These are phyloP conservation scores for Drepana arcuata DNA, from an alignment of 1,140 invertebrate genomes.

Conservation along the genomic window DNA sequence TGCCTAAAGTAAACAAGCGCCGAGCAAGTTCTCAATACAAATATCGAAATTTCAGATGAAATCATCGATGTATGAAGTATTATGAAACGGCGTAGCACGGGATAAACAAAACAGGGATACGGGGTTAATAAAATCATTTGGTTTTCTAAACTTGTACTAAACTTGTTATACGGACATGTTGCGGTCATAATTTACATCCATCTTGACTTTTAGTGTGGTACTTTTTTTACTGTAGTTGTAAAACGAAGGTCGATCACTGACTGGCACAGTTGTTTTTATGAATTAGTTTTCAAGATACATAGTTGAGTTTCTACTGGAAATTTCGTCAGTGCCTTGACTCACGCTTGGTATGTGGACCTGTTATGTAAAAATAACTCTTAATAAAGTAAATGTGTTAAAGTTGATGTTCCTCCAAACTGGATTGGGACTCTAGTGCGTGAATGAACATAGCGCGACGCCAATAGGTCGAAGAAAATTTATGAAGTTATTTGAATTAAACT, in stretches of 20 bases:
- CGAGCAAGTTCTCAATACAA: not conserved
- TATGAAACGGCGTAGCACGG: constrained; percentile 14
- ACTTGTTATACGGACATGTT: constrained; percentile 19
- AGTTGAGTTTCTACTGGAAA: too few relatives aligned
- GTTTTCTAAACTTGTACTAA: constrained; percentile 28
- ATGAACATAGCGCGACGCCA: too few relatives aligned
- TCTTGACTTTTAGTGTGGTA: constrained; percentile 57
- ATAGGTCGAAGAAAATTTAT: too few relatives aligned
- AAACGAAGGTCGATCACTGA: constrained; percentile 46
- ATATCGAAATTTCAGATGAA: not conserved
- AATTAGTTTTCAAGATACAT: constrained; percentile 25
- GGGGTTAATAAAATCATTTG: constrained; percentile 59
- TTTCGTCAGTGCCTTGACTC: too few relatives aligned
- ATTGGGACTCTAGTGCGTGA: too few relatives aligned
- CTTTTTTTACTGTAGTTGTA: constrained; percentile 58
- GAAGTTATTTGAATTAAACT: too few relatives aligned
- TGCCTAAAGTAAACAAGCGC: too few relatives aligned
- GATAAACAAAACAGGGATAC: constrained; percentile 31
- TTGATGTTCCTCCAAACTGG: too few relatives aligned
- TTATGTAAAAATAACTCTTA: too few relatives aligned
- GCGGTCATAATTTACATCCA: constrained; percentile 40
- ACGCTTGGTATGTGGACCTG: too few relatives aligned
- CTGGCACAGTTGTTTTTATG: constrained; percentile 36
- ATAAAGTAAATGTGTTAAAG: too few relatives aligned
- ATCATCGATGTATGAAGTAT: constrained; percentile 14